Evolutionary conservation across 2,113 vertebrate species (phyloP), one percentile per base, ranked within the genome.

Genomic region (Rhea pennata): DNA sequence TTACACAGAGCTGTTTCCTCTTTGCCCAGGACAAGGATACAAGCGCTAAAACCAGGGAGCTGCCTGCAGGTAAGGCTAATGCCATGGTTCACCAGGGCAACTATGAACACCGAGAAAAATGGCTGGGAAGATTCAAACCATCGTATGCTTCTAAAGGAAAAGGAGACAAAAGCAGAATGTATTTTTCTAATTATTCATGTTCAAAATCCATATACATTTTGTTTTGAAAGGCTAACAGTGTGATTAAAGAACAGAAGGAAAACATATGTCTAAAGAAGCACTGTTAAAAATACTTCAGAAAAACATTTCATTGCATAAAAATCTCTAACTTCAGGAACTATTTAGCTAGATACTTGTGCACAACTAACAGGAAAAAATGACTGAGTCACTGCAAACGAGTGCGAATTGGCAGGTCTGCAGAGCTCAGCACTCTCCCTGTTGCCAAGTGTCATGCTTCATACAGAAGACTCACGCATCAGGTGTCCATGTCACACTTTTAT

Each of bases 371-470:
- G 94, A 59, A 90, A 96, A 96, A 97, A 97, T 88, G 95, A 94
- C 96, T 94, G 95, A 96, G 92, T 97, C 96, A 97, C 92, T 95
- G 83, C 94, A 92, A 97, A 84, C n/a, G 90, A 95, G 96, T 87
- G 95, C 11, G 67, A 97, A 54, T 88, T 97, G 95, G 96, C 96
- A 97, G 87, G 83, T 93, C 93, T 97, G 96, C 96, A 71, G 92
- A 96, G 95, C 96, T 96, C 96, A 97, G 96, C 96, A 95, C 96
- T 95, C 6, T 1, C 79, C 69, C 87, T 69, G 70, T 9, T 97
- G 97, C 96, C 97, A 97, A 97, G 77, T 95, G 92, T 94, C 97
- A 96, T 87, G 95, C 96, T 96, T 97, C 92, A 96, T 96, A 93
- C 87, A 91, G 95, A 96, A 96, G 95, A 95, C 94, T 86, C 91